Evolutionary conservation across 2,888 invertebrate species (phyloP), one percentile per base, ranked within the genome.

Genomic region (Halocaridina rubra): DNA sequence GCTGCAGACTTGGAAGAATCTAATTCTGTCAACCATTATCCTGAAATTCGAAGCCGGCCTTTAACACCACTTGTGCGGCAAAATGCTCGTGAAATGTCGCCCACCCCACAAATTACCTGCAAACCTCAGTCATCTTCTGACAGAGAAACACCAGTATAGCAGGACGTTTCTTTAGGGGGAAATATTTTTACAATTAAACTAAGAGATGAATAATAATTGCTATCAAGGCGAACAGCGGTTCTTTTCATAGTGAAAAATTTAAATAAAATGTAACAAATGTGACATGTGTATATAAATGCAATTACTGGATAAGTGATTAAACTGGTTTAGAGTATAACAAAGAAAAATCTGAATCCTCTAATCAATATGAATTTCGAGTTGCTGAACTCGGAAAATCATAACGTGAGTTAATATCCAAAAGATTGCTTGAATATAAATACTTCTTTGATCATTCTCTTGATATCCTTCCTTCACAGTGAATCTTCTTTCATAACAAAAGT

Each of bases 131-230:
- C 72, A 27, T 33, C 80, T 16, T 72, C 57, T 27, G 84, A 84
- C 22, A 29, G 84, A 13, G 84, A 84, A 57, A 84, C 84, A 16
- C 84, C 84, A 13, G 84, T 84, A 22, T 84, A 67, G 33, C 33
- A 33, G 19, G 39, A 74, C 5, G 27, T 24, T 29, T 7, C 30
- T 29, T n/a, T 19, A 69, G 16, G 69, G 29, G 19, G 29, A 30
- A 69, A 69, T 24, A 69, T 16, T 29, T 69, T 30, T 69, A 29
- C 32, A 30, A 27, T 30, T 69, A 69, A n/a, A n/a, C n/a, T n/a
- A n/a, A n/a, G n/a, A n/a, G n/a, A n/a, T n/a, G n/a, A n/a, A n/a
- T n/a, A n/a, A n/a, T n/a, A n/a, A n/a, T n/a, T n/a, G n/a, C n/a
- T n/a, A n/a, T n/a, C n/a, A n/a, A n/a, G n/a, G n/a, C n/a, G n/a